Evolutionary conservation across 2,797 vertebrate species (phyloP).

Genomic region (Threskiornis aethiopicus): DNA sequence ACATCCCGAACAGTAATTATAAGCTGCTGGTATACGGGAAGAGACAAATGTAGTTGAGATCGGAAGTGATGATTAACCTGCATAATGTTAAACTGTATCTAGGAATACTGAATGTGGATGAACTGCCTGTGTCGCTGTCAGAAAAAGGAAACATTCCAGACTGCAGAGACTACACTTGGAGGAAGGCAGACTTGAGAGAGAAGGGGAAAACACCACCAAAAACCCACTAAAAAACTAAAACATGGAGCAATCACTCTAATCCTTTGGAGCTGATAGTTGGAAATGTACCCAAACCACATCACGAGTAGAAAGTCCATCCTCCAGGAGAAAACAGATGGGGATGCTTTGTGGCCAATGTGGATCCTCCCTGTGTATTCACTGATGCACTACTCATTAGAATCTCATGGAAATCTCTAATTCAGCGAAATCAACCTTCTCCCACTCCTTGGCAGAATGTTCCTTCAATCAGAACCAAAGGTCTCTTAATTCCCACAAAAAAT

Average conservation of each 20-base stretch:
- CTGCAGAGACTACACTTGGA: not conserved
- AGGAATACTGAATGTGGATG: not conserved
- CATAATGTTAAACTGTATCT: not conserved
- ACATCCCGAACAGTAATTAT: not conserved
- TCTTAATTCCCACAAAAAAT: not conserved
- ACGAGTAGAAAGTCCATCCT: not conserved
- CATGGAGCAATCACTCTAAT: not conserved
- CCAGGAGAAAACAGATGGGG: not conserved
- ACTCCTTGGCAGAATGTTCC: not conserved
- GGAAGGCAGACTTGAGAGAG: not conserved
- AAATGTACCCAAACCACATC: not conserved
- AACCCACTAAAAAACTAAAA: not conserved
- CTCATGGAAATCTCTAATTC: not conserved
- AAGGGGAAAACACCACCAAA: not conserved
- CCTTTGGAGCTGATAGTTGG: not conserved
- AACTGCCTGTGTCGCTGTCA: not conserved
- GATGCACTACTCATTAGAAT: not conserved
- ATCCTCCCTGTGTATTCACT: not conserved
- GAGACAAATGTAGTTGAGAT: not conserved
- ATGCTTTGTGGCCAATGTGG: rapidly evolving
- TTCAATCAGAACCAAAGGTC: not conserved
- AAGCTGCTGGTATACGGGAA: not conserved
- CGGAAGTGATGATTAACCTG: not conserved
- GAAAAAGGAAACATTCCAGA: not conserved
- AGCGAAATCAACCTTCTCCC: not conserved